Conservation (phyloP, 2,113 vertebrate species). For the Xiphophorus couchianus region DNA sequence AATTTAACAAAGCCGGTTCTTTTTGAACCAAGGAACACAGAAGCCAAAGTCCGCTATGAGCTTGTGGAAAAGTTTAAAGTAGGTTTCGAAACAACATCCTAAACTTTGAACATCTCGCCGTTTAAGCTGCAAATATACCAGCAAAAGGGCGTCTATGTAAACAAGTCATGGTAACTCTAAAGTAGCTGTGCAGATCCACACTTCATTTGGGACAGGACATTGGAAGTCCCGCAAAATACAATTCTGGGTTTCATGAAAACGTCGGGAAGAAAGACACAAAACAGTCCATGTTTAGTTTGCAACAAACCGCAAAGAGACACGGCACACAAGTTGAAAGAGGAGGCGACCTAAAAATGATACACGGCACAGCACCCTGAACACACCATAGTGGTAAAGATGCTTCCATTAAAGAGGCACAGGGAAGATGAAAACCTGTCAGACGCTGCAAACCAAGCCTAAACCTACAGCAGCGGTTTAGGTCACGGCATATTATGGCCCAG, state of each 20-base stretch:
- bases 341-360: not conserved
- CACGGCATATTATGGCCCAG: not conserved
- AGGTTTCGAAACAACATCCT: not conserved
- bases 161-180: not conserved
- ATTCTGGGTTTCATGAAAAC: too few species aligned
- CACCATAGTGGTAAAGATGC: not conserved
- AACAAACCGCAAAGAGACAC: not conserved
- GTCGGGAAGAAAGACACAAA: too few species aligned
- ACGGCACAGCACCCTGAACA: not conserved
- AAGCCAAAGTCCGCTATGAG: not conserved
- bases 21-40: not conserved
- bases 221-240: too few species aligned
- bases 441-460: not conserved
- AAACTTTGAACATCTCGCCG: not conserved
- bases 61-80: not conserved
- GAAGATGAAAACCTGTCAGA: not conserved
- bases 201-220: not conserved
- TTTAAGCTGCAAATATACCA: not conserved
- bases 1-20: not conserved
- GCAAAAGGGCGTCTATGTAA: not conserved
- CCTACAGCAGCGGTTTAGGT: not conserved
- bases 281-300: not conserved
- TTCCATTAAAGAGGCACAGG: not conserved
- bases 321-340: not conserved
- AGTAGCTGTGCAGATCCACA: not conserved